Evolutionary conservation across 64 coral and sea anemone genomes (phyloP), one percentile per base, ranked within the genome.

Genomic region (Cladopsammia gracilis): DNA sequence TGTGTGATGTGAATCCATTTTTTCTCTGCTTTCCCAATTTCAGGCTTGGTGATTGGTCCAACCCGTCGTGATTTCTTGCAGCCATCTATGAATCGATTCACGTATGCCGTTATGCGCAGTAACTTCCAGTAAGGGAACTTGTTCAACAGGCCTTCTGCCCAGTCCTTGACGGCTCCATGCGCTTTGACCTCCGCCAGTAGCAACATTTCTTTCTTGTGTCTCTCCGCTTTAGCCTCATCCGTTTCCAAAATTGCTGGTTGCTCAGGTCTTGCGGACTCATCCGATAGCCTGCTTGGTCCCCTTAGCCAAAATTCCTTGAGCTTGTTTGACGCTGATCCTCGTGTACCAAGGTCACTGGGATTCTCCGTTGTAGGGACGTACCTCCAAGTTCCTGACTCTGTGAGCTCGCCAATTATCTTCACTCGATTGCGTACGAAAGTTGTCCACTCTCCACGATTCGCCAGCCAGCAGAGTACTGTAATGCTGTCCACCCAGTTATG

Each of bases 381-480:
- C 5, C 25, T 68, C 69, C 85, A 87, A 53, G 19, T 18, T 51
- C 19, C 74, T 25, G 83, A 46, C 4, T 70, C 51, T 70, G 85
- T 87, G 4, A 87, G 50, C 13, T 93, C 82, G 8, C 75, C 23
- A 25, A 93, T 92, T 42, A 18, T 57, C n/a, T 43, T 83, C 14
- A 83, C 70, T 85, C 90, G 50, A 62, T 92, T 92, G 23, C 56
- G 77, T 11, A 92, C 90, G 42, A 84, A 92, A 44, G 53, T 50
- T 6, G 90, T 47, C 80, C 90, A 92, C 18, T 68, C 73, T 44
- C 79, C 79, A 58, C 65, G 58, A 64, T 66, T 86, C 6, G 84
- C 85, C 3, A 93, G 60, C 89, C 94, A 95, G 24, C 78, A 82
- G 0, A 95, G 83, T 6, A 92, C 94, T 14, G 85, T 84, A 5